These are phyloP conservation scores for Erebia palarica DNA, from an alignment of 2,888 invertebrate genomes.

Conservation along the genomic window DNA sequence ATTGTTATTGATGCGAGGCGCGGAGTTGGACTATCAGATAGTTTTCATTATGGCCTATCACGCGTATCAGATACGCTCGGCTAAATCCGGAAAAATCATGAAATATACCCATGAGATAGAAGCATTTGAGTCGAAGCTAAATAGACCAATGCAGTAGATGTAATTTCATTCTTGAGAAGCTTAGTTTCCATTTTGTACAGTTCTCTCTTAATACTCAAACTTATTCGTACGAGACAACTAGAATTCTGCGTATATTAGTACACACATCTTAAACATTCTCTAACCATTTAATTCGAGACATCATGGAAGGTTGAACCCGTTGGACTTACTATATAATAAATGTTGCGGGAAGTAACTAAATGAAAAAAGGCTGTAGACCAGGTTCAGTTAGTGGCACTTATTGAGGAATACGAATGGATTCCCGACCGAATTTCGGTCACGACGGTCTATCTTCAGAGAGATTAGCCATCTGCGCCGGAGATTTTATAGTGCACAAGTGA, in stretches of 20 bases:
- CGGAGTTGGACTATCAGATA: constrained; percentile 56
- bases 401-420: no score
- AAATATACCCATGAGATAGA: constrained; percentile 51
- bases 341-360: neutral
- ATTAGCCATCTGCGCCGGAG: no score
- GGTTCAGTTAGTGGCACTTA: no score
- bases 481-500: no score
- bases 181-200: neutral
- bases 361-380: no score
- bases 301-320: neutral
- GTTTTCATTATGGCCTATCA: constrained; percentile 71
- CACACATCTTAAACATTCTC: neutral
- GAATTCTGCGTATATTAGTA: neutral
- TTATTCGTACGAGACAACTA: neutral
- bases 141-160: constrained; percentile 5
- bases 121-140: constrained; percentile 26
- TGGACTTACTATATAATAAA: neutral
- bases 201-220: neutral
- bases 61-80: constrained; percentile 62
- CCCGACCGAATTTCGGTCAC: no score
- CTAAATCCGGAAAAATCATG: constrained; percentile 61
- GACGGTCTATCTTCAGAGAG: no score
- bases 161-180: constrained; percentile 23
- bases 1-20: constrained; percentile 68
- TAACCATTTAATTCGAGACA: no score